Evolutionary conservation across 1,140 invertebrate genomes (phyloP), one percentile per base, ranked within the genome.

Genomic region (Chironomus tepperi): DNA sequence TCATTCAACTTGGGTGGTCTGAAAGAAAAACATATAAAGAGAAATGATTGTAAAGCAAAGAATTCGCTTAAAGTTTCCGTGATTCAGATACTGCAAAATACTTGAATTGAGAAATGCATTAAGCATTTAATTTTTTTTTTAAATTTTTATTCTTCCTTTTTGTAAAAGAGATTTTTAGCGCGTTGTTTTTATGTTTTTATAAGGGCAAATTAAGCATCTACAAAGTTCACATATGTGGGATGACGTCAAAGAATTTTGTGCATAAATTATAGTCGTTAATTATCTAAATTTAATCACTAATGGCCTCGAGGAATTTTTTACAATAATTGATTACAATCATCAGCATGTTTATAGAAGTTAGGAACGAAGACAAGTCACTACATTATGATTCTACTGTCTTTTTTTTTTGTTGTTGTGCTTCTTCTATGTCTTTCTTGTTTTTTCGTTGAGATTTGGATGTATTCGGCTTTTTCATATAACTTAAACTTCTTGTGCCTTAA

Each of bases 1-100:
- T 70, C 65, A 70, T 70, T 70, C 65, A 70, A 70, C 65, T 70
- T 70, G 65, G 65, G 65, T 70, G 65, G 65, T 70, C 65, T 18
- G 65, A 18, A n/a, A n/a, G 24, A 34, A 34, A n/a, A 34, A 34
- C 24, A 34, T 34, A 34, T 34, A 57, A 57, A 57, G 47, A 57
- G 47, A 57, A 57, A 57, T 57, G 47, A 57, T 57, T 57, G 47
- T 57, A 57, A 57, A 57, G 47, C 47, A 57, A 57, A 57, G 47
- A 57, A 57, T 57, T 57, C 47, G 47, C 47, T 57, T 57, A 57
- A 57, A 57, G 47, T 57, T 57, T 57, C 47, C 47, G 47, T 57
- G 47, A 57, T 57, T 57, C 47, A 57, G 47, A 57, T 57, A 57
- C 47, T 57, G 47, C 47, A 57, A 57, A 57, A 57, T 57, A 57